Evolutionary conservation across 2,797 vertebrate genomes (phyloP), one percentile per base, ranked within the genome.

Genomic region (Pachyuromys duprasi): DNA sequence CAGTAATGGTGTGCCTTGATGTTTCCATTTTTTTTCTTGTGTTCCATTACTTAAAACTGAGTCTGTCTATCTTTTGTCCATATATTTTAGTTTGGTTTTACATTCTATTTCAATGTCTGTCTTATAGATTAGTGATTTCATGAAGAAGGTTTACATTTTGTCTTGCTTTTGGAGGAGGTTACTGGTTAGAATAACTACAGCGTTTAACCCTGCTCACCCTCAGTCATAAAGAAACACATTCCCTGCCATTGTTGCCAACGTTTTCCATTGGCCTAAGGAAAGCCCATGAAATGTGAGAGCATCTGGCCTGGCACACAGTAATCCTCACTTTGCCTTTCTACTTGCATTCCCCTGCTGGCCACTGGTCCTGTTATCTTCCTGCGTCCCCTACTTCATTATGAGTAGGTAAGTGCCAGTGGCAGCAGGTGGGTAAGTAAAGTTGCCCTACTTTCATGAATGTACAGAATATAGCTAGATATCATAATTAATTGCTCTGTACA

Each of bases 341-440:
- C 95, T 97, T 96, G 93, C 90, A 87, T 97, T 95, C 90, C 92
- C 97, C 97, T 97, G 97, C 93, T 97, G 92, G 91, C 96, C 96
- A 97, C 97, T 98, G 97, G 97, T 96, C 96, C 97, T 96, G 97
- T 95, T 94, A 80, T 62, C 93, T 96, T 80, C 96, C 97, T 55
- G 88, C 55, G 2, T 86, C 81, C 62, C 96, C 95, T 97, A 96
- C 95, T 95, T 97, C 95, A 95, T 96, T 98, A 91, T 97, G 93
- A 97, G 95, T 96, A 97, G 91, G 96, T 97, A 96, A 97, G 95
- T 97, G 96, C 97, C 97, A 97, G 97, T 97, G 95, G 96, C 94
- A 92, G 93, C 95, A 96, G 95, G 96, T 96, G 96, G 94, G 96
- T 97, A 95, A 96, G 89, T 96, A 86, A 83, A 86, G 96, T 87